Conservation (phyloP, 1,140 invertebrate genomes). For the Drosophila obscura region DNA sequence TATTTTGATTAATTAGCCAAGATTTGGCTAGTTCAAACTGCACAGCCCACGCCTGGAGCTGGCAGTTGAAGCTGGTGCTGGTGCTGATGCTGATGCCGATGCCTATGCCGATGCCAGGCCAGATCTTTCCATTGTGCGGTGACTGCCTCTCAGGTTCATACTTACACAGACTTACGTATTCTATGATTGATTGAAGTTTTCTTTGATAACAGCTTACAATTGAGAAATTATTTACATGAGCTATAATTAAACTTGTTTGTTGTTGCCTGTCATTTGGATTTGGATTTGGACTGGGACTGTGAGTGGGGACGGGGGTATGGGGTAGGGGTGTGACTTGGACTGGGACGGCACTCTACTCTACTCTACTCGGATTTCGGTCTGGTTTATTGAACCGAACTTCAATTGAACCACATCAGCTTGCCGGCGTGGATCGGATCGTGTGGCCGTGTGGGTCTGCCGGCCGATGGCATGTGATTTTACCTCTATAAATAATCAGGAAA, state of each 20-base stretch:
- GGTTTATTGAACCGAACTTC: conserved; percentile 73
- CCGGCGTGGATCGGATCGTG: conserved; percentile 5
- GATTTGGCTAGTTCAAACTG: conserved; percentile 82
- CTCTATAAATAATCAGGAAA: conserved; percentile 68
- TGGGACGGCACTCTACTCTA: neutral
- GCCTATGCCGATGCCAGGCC: too few relatives aligned
- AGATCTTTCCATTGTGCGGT: conserved; percentile 56
- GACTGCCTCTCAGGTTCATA: conserved; percentile 66
- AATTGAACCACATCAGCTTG: conserved; percentile 56
- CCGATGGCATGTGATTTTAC: conserved; percentile 73
- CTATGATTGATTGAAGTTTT: conserved; percentile 82
- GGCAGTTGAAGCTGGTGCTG: conserved; percentile 26
- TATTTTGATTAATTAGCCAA: conserved; percentile 83
- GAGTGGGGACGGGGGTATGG: neutral
- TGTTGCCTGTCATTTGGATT: conserved; percentile 77
- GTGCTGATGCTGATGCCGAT: conserved; percentile 11
- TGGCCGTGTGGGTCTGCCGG: conserved; percentile 34
- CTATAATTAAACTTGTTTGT: conserved; percentile 83
- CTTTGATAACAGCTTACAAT: conserved; percentile 81
- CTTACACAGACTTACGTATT: conserved; percentile 46
- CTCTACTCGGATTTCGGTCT: conserved; percentile 10
- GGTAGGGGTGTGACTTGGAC: neutral
- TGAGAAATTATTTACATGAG: conserved; percentile 82
- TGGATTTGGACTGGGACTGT: conserved; percentile 37
- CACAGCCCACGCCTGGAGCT: conserved; percentile 72